Percentiles rank a stretch among this genome's conserved stretches.
These are phyloP conservation scores for Drosophila macrothrix DNA, from an alignment of 2,888 invertebrate genomes.

Conservation along the genomic window DNA sequence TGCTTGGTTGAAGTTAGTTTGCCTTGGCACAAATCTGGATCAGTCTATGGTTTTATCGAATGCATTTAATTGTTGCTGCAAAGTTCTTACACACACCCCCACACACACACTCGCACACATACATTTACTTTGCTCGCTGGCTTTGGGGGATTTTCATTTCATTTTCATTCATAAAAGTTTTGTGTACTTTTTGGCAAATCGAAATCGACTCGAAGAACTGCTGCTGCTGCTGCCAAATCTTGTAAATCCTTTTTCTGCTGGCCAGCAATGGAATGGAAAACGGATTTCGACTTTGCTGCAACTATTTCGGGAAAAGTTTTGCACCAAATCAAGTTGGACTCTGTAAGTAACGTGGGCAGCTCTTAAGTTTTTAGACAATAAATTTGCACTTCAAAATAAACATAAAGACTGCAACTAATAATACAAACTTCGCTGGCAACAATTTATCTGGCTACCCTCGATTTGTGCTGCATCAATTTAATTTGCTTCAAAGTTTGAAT, in stretches of 20 bases:
- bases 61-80: slow-evolving; percentile 74
- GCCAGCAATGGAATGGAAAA: slow-evolving; percentile 53
- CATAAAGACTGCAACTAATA: neutral
- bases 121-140: slow-evolving; percentile 30
- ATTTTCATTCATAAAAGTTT: slow-evolving; percentile 73
- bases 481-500: slow-evolving; percentile 29
- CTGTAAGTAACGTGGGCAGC: neutral
- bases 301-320: slow-evolving; percentile 67
- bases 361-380: neutral
- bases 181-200: slow-evolving; percentile 73
- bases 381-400: neutral
- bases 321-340: slow-evolving; percentile 37
- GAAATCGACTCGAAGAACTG: slow-evolving; percentile 64
- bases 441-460: slow-evolving; percentile 6
- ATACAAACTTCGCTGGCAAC: neutral
- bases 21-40: slow-evolving; percentile 35
- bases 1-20: slow-evolving; percentile 36
- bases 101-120: slow-evolving; percentile 9
- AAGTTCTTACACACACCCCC: slow-evolving; percentile 39
- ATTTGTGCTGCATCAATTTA: slow-evolving; percentile 15
- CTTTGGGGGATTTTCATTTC: slow-evolving; percentile 71
- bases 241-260: slow-evolving; percentile 60
- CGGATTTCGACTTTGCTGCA: slow-evolving; percentile 57
- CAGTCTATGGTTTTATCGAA: slow-evolving; percentile 40
- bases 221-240: slow-evolving; percentile 40